Base-by-base conservation (phyloP, 2,797 vertebrate genomes). In the Xenentodon cancila region DNA sequence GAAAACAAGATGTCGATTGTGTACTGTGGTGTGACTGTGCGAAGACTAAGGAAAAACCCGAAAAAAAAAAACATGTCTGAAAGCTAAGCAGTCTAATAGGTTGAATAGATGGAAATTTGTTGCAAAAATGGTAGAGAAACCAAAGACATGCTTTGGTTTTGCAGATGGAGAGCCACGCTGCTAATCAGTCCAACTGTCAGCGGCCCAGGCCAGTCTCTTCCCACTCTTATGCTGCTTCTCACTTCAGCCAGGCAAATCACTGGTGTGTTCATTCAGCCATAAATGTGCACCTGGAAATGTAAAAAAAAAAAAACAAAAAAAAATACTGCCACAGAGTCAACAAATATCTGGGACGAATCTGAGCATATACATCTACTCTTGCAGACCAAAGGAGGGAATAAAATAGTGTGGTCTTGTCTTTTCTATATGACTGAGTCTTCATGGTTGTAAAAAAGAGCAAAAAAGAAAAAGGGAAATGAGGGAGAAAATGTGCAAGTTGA, bases 121-220 rank as follows among this genome's bases (percentile, higher is more conserved):
- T 46, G 53, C 52, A 21, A 34, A 63, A 79, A 66, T 54, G 52
- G 55, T 62, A 48, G 25, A 52, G 50, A 70, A 68, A 66, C 50
- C 54, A 79, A 80, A 79, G 40, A 45, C 57, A 72, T 70, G 79
- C 12, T 52, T 73, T 73, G 68, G 75, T 58, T 80, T 64, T 53
- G 64, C 50, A 54, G 69, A 62, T 46, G 20, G 30, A 63, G 40
- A 80, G 75, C 60, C 75, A 68, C 70, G 64, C 64, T 59, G 71
- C 62, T 78, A 62, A 83, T 84, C 77, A 69, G 68, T 80, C 71
- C 81, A 60, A 68, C 75, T 80, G 75, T 84, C 71, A 71, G 71
- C 43, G 46, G 49, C 46, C 50, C 60, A 55, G 59, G 60, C 80
- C 77, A 56, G 21, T 80, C 56, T 78, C 78, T 73, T 53, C 80